Evolutionary conservation across 2,113 vertebrate species (phyloP).

Genomic region (Mystacornis crossleyi): DNA sequence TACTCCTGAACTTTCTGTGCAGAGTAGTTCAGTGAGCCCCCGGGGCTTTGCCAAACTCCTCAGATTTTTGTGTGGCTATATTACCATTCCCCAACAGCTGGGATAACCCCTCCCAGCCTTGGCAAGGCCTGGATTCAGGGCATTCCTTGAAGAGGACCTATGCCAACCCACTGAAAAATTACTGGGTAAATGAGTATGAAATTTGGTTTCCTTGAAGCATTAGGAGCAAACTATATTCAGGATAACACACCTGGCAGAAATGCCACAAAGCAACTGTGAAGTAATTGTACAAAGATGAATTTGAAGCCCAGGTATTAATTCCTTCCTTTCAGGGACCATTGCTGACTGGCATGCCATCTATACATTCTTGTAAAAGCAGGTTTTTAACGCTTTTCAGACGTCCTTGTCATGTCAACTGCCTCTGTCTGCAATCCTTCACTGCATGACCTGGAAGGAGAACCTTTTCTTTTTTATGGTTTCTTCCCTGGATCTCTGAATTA

Average conservation of each 20-base stretch:
- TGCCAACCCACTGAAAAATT: background rate
- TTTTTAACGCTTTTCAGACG: background rate
- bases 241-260: background rate
- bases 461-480: background rate
- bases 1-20: background rate
- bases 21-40: background rate
- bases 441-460: background rate
- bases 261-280: background rate
- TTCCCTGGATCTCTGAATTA: background rate
- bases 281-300: background rate
- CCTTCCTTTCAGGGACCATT: background rate
- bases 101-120: fast-evolving
- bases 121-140: background rate
- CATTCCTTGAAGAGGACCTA: background rate
- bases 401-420: background rate
- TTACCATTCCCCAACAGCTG: background rate
- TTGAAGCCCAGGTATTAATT: background rate
- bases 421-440: background rate
- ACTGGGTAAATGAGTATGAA: background rate
- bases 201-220: background rate
- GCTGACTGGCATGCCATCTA: background rate
- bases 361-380: background rate
- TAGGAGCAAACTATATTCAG: background rate
- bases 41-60: fast-evolving
- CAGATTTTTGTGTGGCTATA: background rate